Base-by-base conservation (phyloP, 2,797 vertebrate species). In the Labroides dimidiatus region DNA sequence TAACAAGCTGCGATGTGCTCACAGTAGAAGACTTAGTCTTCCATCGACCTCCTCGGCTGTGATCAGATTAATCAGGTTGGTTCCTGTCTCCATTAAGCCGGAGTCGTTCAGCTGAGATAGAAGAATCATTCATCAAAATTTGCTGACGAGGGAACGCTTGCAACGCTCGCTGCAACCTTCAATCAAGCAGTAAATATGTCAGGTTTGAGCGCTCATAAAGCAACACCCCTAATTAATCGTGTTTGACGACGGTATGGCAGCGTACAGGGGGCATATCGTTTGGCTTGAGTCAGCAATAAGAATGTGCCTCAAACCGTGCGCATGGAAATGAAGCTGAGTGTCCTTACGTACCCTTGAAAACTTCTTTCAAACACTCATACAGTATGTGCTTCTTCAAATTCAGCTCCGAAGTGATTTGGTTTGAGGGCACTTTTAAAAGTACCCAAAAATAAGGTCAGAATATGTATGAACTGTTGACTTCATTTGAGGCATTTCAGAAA, bases 171-270 rank as follows among this genome's bases (percentile, higher is more conserved):
- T 67, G 81, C 71, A 91, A 80, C 85, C 87, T 65, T 81, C 69
- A 91, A 89, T 90, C 87, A 89, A 75, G 84, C 6, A 52, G 73
- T 89, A 88, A 91, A 92, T 71, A 52, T 89, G 89, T 92, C 91
- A 91, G 63, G 45, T 76, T 36, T 67, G 80, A 89, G 53, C 0
- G 57, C 87, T 86, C 80, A 85, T 89, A 87, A 92, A 91, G 51
- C 58, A 71, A 54, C 65, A 87, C 75, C 82, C 42, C 75, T 86
- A 36, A 85, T 90, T 88, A 50, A 54, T 53, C 52, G 48, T 12
- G 45, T 77, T 73, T 58, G 45, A 64, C 41, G 66, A 47, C 59
- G 50, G 27, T 58, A 16, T 62, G 60, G 47, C 69, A 78, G 80
- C 72, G 70, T 64, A 67, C 51, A 52, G 43, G 42, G 56, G 33